Base-by-base conservation (phyloP, 2,113 vertebrate genomes). In the Pycnonotus jocosus region DNA sequence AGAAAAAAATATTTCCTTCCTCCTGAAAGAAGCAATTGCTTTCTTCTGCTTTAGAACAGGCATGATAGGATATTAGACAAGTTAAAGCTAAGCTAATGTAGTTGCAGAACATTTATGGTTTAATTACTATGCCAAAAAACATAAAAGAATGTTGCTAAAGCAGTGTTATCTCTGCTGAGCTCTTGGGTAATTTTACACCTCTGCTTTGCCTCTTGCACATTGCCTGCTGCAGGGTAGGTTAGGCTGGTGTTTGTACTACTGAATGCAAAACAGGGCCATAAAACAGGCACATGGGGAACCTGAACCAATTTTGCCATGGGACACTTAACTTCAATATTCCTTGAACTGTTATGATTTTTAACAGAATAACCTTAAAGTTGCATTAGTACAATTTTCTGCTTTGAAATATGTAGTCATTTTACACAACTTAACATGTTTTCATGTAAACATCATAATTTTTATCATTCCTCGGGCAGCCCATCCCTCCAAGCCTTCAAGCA, bases 391-490 rank as follows among this genome's bases (percentile, higher is more conserved):
- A 66, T 61, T 62, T 66, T 17, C 71, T 91, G 21, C 45, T 77
- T 31, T 78, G 30, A 95, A 89, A 92, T 57, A 77, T 11, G 18
- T 22, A 93, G 58, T 57, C 16, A 53, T 82, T 82, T 82, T 72
- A 86, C 8, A 61, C 56, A 93, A 51, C 40, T 54, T 71, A 66
- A 58, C 35, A 25, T 70, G 42, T 61, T 70, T 88, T 72, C 72
- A 57, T 58, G 45, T 76, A 95, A 95, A 96, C 69, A 81, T 47
- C 17, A 70, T 86, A 6, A 90, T 92, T 94, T 92, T 73, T 86
- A 62, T 80, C 71, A 54, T 88, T 95, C 87, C 56, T 88, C 23
- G 14, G 92, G 89, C 85, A 94, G 62, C 33, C 35, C 62, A 92
- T 57, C 77, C 90, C 81, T 94, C 73, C 48, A 53, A 89, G 40